phyloP scores from a whole-genome alignment of 2,888 invertebrate genomes.

The Idaea aversata region DNA sequence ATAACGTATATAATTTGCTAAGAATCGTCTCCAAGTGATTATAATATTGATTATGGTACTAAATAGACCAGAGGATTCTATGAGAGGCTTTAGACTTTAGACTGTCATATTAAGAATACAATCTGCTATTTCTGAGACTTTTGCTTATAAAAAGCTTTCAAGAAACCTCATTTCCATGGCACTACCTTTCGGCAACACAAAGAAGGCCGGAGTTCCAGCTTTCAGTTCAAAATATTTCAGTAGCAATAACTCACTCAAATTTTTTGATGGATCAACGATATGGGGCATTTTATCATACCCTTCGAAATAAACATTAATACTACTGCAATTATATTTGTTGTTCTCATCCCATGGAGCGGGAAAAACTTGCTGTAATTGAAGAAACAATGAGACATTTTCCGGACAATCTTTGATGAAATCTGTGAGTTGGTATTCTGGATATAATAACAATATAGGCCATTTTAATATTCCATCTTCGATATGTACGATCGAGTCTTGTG shows the following conservation, averaged over 20 bases:
- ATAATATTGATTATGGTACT: too few relatives aligned
- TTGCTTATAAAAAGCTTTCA: slow-evolving; percentile 61
- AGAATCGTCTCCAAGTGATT: too few relatives aligned
- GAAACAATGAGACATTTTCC: slow-evolving; percentile 83
- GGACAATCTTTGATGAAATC: slow-evolving; percentile 92
- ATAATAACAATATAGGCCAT: slow-evolving; percentile 94
- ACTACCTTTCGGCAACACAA: slow-evolving; percentile 80
- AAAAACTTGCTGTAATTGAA: slow-evolving; percentile 81
- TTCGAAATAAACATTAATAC: slow-evolving; percentile 87
- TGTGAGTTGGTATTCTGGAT: slow-evolving; percentile 92
- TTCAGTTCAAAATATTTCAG: slow-evolving; percentile 81
- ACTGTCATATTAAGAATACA: slow-evolving; percentile 1
- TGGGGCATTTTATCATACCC: slow-evolving; percentile 82
- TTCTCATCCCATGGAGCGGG: slow-evolving; percentile 86
- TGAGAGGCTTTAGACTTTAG: too few relatives aligned
- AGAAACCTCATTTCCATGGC: slow-evolving; percentile 80
- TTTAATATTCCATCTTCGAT: slow-evolving; percentile 82
- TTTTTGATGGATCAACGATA: slow-evolving; percentile 76
- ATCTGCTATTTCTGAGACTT: slow-evolving; percentile 8
- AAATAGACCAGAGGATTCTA: too few relatives aligned
- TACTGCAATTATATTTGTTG: slow-evolving; percentile 81
- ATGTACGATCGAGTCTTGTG: slow-evolving; percentile 83
- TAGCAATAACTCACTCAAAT: slow-evolving; percentile 81
- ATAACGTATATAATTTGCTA: too few relatives aligned
- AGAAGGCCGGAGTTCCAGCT: slow-evolving; percentile 84